Evolutionary conservation across 2,113 vertebrate genomes (phyloP), one percentile per base, ranked within the genome.

Genomic region (Agapornis roseicollis): DNA sequence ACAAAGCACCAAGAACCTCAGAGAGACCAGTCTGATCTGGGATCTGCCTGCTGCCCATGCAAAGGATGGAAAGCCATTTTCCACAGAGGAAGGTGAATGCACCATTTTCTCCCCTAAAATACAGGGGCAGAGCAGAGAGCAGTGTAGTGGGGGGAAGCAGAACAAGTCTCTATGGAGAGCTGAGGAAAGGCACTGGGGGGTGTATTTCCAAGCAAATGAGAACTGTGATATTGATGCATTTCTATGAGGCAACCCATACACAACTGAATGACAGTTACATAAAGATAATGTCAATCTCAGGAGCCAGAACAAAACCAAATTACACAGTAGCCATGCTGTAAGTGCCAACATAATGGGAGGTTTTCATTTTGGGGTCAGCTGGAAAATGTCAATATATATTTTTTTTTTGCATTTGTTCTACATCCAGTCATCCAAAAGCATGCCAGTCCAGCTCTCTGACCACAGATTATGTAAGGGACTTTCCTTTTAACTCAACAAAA

Each of bases 401-500:
- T 71, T 80, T 82, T 83, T 9, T 13, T n/a, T 10, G 33, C 44
- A 35, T 95, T 91, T 90, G 29, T 92, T 96, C 69, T 79, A 41
- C 58, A 91, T 93, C 93, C 92, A 97, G 72, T 61, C 72, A 80
- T 39, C 85, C 65, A 79, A 88, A 93, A 80, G 20, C 47, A 56
- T 33, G 82, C 61, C 72, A 88, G 60, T 65, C 44, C 85, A 85
- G 79, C 58, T 85, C 91, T 95, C 82, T 94, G 81, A 65, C 71
- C 78, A 70, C 35, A 33, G 71, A 72, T 88, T 85, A 88, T 80
- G 55, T 63, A 89, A 94, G 85, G 42, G 64, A 18, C 80, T 94
- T 83, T 71, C 46, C 85, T 73, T 74, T 47, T n/a, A 94, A 83
- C 80, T 70, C 44, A 50, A 69, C 39, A 86, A 89, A 94, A 88